phyloP scores from a whole-genome alignment of 2,888 invertebrate species.

The Oscheius sp. region DNA sequence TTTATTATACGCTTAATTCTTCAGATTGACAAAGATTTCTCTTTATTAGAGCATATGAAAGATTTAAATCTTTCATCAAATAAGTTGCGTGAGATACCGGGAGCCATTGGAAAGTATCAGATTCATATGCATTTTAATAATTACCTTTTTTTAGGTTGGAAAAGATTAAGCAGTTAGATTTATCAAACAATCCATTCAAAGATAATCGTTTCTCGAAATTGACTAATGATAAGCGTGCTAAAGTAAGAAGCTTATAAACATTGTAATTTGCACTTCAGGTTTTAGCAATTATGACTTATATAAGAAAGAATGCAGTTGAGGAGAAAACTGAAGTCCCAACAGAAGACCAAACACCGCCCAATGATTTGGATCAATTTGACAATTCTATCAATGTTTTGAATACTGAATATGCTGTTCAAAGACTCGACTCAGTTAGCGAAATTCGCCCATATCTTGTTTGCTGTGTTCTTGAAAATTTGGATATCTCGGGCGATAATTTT shows the following conservation, averaged over 20 bases:
- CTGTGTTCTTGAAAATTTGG: constrained; percentile 47
- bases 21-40: constrained; percentile 9
- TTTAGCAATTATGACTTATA: constrained; percentile 39
- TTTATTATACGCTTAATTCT: neutral
- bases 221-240: constrained; percentile 51
- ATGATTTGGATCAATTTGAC: too few relatives aligned
- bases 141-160: neutral
- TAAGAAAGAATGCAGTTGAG: constrained; percentile 30
- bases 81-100: constrained; percentile 20
- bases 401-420: constrained; percentile 34
- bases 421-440: constrained; percentile 41
- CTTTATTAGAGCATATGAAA: constrained; percentile 11
- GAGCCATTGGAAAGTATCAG: constrained; percentile 18
- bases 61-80: constrained; percentile 30
- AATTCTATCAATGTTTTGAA: neutral
- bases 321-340: neutral
- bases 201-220: constrained; percentile 50
- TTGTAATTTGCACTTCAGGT: constrained; percentile 22
- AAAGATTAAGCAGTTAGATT: constrained; percentile 36
- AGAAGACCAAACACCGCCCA: neutral
- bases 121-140: neutral
- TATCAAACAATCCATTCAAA: constrained; percentile 44
- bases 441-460: constrained; percentile 54
- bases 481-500: constrained; percentile 48
- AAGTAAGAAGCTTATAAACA: constrained; percentile 25